Percentiles rank a stretch among this genome's conserved stretches.
phyloP scores from a whole-genome alignment of 1,140 invertebrate species.

The Papilio polytes region DNA sequence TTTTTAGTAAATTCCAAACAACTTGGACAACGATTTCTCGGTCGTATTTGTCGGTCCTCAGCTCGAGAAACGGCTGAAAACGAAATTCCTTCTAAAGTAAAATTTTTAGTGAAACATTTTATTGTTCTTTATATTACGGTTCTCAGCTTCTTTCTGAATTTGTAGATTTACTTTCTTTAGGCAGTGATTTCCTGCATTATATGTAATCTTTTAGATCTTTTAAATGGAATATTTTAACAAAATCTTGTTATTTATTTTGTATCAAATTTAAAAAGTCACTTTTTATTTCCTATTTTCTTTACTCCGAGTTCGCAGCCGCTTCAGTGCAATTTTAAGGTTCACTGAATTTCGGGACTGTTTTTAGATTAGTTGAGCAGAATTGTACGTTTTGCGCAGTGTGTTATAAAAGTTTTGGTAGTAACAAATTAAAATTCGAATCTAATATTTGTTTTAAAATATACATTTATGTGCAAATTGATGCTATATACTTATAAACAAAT shows the following conservation, averaged over 20 bases:
- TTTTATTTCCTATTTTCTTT: constrained; percentile 1
- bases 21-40: background rate
- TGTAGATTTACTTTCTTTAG: background rate
- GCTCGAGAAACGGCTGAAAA: constrained; percentile 11
- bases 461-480: too few relatives aligned
- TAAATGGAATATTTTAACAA: too few relatives aligned
- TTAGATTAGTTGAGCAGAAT: constrained; percentile 17
- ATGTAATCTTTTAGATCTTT: too few relatives aligned
- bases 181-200: background rate
- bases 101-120: background rate
- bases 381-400: background rate
- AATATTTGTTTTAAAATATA: too few relatives aligned
- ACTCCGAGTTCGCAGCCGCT: background rate
- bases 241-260: too few relatives aligned
- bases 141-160: background rate
- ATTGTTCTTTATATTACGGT: background rate
- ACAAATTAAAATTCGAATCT: too few relatives aligned
- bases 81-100: constrained; percentile 14
- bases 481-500: too few relatives aligned
- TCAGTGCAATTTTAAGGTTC: constrained; percentile 17
- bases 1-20: background rate
- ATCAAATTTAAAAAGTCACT: background rate
- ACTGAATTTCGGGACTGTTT: constrained; percentile 11
- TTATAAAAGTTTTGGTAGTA: background rate
- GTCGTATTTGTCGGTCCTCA: background rate